Percentiles rank a stretch among this genome's conserved stretches.
phyloP scores from a whole-genome alignment of 2,888 invertebrate genomes.

The Chaetogeoica ovagalla region DNA sequence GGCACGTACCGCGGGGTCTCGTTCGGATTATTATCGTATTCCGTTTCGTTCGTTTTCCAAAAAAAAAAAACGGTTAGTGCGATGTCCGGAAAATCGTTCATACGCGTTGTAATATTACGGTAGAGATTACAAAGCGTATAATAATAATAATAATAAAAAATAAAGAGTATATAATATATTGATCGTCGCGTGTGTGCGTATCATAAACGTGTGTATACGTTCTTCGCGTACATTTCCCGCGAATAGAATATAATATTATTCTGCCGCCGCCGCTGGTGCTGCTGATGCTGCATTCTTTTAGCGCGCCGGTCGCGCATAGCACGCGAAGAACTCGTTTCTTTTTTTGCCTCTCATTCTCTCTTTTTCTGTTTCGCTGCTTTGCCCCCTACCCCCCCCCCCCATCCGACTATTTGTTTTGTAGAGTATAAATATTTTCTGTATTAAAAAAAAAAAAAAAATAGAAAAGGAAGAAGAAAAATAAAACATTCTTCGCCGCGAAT shows the following conservation, averaged over 20 bases:
- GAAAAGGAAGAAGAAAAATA: background rate
- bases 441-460: background rate
- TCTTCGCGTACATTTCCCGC: constrained; percentile 24
- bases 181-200: background rate
- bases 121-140: too few species aligned
- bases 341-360: background rate
- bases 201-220: background rate
- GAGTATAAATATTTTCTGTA: background rate
- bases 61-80: too few species aligned
- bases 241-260: too few species aligned
- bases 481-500: constrained; percentile 20
- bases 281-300: constrained; percentile 33
- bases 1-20: too few species aligned
- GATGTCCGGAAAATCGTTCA: too few species aligned
- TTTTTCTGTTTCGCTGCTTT: background rate
- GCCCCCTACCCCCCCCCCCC: background rate
- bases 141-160: too few species aligned
- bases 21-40: too few species aligned
- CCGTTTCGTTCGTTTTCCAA: too few species aligned
- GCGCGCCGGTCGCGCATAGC: background rate
- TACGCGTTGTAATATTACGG: too few species aligned
- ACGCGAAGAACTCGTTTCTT: constrained; percentile 24
- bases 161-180: background rate
- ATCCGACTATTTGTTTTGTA: constrained; percentile 15
- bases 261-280: too few species aligned